Evolutionary conservation across 2,888 invertebrate genomes (phyloP), one percentile per base, ranked within the genome.

Genomic region (Lypha dubia): DNA sequence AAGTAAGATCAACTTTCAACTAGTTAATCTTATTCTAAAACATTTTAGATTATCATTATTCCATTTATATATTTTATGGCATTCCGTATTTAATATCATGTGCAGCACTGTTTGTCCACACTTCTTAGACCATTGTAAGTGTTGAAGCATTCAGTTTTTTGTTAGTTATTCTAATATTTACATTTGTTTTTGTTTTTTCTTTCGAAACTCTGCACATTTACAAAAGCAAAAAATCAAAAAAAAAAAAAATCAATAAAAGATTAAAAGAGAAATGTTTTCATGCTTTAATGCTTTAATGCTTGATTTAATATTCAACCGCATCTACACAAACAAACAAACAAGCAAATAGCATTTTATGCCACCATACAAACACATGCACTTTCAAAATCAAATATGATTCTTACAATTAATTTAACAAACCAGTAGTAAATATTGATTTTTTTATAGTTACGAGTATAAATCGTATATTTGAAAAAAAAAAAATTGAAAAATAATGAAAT

Each of bases 361-460:
- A 9, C 1, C 38, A 4, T 4, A 73, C 15, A 44, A 6, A 35
- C 15, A 58, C 13, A 46, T 3, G 4, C 15, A 24, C 15, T 35
- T 17, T 13, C 2, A 65, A 73, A 67, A 58, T 60, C 67, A 74
- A 53, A 80, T 67, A 80, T 73, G 65, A 79, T 80, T 67, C 58
- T 80, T 73, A 74, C 73, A 80, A 74, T 80, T 74, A 80, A 80
- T 80, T 74, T 44, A 68, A 74, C 80, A 74, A 74, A 80, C 41
- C 74, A 28, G 22, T 60, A 60, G 53, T 56, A 38, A 74, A 67
- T 74, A 74, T 80, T 80, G 67, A 80, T 60, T 51, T 51, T n/a
- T 41, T 28, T 62, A 63, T 32, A 74, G 41, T 41, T 53, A 20
- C 20, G 9, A 20, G 9, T 49, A 5, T 38, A 24, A 41, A 8